Percentiles rank a stretch among this genome's conserved stretches.
Evolutionary conservation across 2,113 vertebrate species (phyloP).

Genomic region (Sander lucioperca): DNA sequence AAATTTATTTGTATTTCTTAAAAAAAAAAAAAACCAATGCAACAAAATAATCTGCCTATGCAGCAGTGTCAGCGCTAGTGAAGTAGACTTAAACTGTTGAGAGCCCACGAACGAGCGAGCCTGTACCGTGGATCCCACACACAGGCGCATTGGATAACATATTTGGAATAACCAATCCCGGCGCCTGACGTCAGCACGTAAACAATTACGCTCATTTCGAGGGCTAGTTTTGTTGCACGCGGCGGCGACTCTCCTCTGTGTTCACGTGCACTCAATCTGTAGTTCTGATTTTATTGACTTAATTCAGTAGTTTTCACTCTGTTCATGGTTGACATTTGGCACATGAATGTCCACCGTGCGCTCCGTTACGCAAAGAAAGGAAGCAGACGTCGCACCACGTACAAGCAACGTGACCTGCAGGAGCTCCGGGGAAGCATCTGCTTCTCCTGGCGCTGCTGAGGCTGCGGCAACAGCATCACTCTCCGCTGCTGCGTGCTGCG

Average conservation of each 20-base stretch:
- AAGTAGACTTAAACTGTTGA: not conserved
- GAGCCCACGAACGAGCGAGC: constrained; percentile 4
- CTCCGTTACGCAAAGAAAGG: constrained; percentile 47
- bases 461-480: constrained; percentile 59
- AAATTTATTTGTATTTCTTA: not conserved
- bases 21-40: not conserved
- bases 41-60: not conserved
- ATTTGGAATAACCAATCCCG: constrained; percentile 67
- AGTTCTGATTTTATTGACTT: not conserved
- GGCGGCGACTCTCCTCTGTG: constrained; percentile 3
- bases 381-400: constrained; percentile 66
- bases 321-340: not conserved
- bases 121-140: constrained; percentile 11
- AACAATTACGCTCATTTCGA: constrained; percentile 64
- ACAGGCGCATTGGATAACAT: constrained; percentile 38
- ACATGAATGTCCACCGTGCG: constrained; percentile 15
- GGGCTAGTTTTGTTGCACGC: constrained; percentile 16
- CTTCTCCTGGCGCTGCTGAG: constrained; percentile 43
- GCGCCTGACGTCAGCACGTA: constrained; percentile 83
- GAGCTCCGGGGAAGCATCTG: constrained; percentile 60
- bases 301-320: not conserved
- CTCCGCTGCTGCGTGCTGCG: constrained; percentile 20
- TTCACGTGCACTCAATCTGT: not conserved
- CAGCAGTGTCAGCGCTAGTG: not conserved
- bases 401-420: constrained; percentile 75